phyloP scores from a whole-genome alignment of 2,113 vertebrate species.

The Gobio gobio region DNA sequence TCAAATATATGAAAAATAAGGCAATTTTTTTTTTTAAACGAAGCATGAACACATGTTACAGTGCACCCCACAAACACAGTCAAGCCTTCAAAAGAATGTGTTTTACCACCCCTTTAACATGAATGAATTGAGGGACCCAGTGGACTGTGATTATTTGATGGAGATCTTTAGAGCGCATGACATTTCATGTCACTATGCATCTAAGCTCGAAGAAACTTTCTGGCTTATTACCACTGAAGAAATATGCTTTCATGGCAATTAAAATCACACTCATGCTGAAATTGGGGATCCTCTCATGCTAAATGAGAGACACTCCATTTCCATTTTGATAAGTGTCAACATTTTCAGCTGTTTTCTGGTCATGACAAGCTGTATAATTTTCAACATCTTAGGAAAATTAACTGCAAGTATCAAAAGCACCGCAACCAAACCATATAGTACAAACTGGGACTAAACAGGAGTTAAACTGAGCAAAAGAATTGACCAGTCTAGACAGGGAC shows the following conservation, averaged over 20 bases:
- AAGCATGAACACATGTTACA: no score
- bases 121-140: neutral
- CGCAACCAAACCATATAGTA: neutral
- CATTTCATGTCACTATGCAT: conserved; percentile 1
- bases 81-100: no score
- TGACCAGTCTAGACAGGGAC: neutral
- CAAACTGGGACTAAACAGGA: neutral
- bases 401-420: neutral
- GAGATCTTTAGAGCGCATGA: neutral
- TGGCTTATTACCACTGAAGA: neutral
- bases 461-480: neutral
- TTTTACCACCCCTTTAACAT: no score
- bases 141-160: neutral
- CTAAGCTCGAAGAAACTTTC: conserved; percentile 12
- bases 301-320: conserved; percentile 31
- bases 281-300: conserved; percentile 3
- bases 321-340: conserved; percentile 28
- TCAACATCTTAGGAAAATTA: neutral
- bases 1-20: no score
- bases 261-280: conserved; percentile 21
- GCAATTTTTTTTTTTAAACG: no score
- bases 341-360: conserved; percentile 14
- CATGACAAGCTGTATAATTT: conserved; percentile 4
- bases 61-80: no score
- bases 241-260: conserved; percentile 19